Evolutionary conservation across 2,888 invertebrate species (phyloP).

Genomic region (Caenorhabditis zanzibari): DNA sequence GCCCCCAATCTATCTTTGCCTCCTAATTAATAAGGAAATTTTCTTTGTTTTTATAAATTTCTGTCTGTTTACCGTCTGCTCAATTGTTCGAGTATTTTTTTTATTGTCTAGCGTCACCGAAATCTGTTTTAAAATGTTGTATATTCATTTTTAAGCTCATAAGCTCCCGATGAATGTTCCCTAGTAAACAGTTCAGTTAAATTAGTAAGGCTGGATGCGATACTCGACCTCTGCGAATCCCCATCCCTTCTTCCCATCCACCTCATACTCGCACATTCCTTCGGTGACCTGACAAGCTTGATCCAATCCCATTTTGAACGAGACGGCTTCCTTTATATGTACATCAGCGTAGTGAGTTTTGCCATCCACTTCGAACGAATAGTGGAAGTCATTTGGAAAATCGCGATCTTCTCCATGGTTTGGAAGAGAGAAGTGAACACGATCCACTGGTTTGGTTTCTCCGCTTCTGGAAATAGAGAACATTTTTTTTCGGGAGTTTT

Average conservation of each 20-base stretch:
- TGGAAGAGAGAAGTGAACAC: conserved; percentile 75
- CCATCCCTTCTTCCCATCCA: conserved; percentile 87
- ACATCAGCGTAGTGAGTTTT: conserved; percentile 71
- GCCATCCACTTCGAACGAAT: conserved; percentile 75
- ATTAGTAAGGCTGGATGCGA: conserved; percentile 79
- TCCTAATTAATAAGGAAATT: neutral
- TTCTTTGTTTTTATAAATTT: conserved; percentile 8
- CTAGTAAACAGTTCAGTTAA: neutral
- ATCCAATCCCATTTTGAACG: conserved; percentile 81
- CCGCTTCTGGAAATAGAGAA: conserved; percentile 69
- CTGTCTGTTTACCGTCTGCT: conserved; percentile 11
- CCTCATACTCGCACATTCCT: conserved; percentile 86
- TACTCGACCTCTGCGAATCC: conserved; percentile 88
- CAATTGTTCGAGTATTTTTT: neutral
- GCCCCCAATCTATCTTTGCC: too few relatives aligned
- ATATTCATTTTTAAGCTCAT: conserved; percentile 12
- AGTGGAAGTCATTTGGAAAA: conserved; percentile 78
- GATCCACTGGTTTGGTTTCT: conserved; percentile 75
- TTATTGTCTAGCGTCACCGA: conserved; percentile 7
- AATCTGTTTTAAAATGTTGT: conserved; percentile 30
- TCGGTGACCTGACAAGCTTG: conserved; percentile 77
- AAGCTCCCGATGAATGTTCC: conserved; percentile 26
- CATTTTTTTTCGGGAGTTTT: too few relatives aligned
- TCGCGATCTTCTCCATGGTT: conserved; percentile 78
- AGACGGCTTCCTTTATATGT: conserved; percentile 70